Conservation (phyloP, 2,113 vertebrate species). For the Pomatorhinus ruficollis region DNA sequence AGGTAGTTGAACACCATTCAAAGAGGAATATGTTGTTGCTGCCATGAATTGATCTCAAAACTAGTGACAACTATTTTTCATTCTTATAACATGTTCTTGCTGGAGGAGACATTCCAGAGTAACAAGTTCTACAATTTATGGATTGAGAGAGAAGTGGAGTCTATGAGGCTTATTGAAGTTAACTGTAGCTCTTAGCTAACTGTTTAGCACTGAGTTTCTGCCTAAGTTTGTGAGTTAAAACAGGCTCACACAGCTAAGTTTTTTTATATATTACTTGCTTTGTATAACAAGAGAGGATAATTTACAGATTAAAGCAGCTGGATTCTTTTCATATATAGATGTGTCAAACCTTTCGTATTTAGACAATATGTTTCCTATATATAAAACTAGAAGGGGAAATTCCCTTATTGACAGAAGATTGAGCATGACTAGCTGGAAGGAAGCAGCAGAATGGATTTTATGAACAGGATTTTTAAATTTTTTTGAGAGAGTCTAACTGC, state of each 20-base stretch:
- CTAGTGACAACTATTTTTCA: neutral
- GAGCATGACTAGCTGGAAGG: neutral
- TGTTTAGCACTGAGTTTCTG: neutral
- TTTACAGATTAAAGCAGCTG: neutral
- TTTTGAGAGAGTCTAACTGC: neutral
- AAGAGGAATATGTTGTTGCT: neutral
- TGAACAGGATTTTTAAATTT: neutral
- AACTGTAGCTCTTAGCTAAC: neutral
- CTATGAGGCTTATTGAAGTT: neutral
- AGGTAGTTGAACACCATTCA: neutral
- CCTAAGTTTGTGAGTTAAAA: neutral
- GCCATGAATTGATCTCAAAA: constrained; percentile 3
- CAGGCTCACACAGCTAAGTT: neutral
- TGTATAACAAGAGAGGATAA: neutral
- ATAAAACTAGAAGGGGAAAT: neutral
- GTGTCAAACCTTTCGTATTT: neutral
- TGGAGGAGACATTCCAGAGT: neutral
- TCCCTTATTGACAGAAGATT: neutral
- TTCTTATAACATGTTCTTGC: neutral
- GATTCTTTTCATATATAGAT: neutral
- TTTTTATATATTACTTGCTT: neutral
- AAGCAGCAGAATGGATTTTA: neutral
- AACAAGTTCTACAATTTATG: neutral
- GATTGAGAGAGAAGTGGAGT: neutral
- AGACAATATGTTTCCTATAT: neutral